Conservation (phyloP, 2,888 invertebrate genomes). For the Pachliopta kotzebuea region DNA sequence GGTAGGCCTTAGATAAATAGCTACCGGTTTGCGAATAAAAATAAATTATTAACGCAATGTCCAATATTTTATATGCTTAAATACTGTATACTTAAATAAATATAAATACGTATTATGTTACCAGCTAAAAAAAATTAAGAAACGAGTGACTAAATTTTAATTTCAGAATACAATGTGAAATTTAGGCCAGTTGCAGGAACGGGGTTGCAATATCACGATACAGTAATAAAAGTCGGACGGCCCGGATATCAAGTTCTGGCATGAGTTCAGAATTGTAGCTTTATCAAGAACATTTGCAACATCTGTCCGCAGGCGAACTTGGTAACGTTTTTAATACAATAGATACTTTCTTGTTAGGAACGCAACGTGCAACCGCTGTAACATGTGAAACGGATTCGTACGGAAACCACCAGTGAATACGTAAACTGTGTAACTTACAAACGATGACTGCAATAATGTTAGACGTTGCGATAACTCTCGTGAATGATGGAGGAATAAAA, state of each 20-base stretch:
- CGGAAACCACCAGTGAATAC: slow-evolving; percentile 26
- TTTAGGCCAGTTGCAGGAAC: slow-evolving; percentile 30
- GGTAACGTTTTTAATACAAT: slow-evolving; percentile 64
- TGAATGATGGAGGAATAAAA: slow-evolving; percentile 19
- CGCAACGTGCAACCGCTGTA: slow-evolving; percentile 13
- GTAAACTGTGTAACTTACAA: slow-evolving; percentile 21
- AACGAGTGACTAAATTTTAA: slow-evolving; percentile 45
- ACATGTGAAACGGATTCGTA: slow-evolving; percentile 15
- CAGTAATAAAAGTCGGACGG: slow-evolving; percentile 51
- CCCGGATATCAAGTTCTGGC: slow-evolving; percentile 56
- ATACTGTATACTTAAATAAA: not conserved
- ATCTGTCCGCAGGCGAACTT: slow-evolving; percentile 56
- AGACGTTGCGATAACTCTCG: slow-evolving; percentile 23
- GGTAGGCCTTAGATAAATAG: slow-evolving; percentile 33
- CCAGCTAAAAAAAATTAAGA: not conserved
- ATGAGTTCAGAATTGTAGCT: slow-evolving; percentile 62
- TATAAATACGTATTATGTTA: not conserved
- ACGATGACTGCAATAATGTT: slow-evolving; percentile 24
- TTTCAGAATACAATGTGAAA: slow-evolving; percentile 36
- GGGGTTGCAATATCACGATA: slow-evolving; percentile 39
- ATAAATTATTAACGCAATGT: slow-evolving; percentile 16
- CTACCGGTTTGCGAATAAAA: slow-evolving; percentile 22
- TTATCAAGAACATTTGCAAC: slow-evolving; percentile 63
- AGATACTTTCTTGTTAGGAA: slow-evolving; percentile 30
- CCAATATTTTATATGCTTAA: not conserved